Base-by-base conservation (phyloP, 2,113 vertebrate genomes). In the Scopus umbretta region DNA sequence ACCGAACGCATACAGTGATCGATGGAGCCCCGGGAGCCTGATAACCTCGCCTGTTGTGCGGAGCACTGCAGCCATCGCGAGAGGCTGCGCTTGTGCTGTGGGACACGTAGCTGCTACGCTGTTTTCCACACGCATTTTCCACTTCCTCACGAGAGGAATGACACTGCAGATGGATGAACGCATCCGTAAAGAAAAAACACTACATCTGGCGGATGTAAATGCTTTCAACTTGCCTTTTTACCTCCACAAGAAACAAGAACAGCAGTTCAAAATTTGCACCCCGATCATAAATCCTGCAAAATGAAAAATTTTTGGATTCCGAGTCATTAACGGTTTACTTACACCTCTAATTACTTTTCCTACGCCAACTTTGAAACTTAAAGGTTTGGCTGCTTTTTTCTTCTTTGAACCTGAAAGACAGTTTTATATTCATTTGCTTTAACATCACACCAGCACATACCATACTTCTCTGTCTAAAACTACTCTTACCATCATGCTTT, bases 331-430 rank as follows among this genome's bases (percentile, higher is more conserved):
- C 5, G 13, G 21, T 71, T 25, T 80, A 98, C 99, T 98, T 97
- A 99, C 99, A 50, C 99, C 99, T 98, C 98, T 98, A 97, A 99
- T 99, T 90, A 99, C 99, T 98, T 97, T 98, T 58, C 99, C 99
- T 90, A 99, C 2, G 6, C 99, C 99, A 9, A 99, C 99, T 97
- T 99, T 99, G 97, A 99, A 99, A 96, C 98, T 99, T 95, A 99
- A 96, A 13, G 99, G 99, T 71, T 99, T 99, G 36, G 98, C 75
- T 86, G 98, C 99, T 94, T 99, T 99, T 89, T 99, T 99, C 98
- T 99, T 99, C 97, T 98, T 99, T 36, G 99, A 98, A 72, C 95
- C 99, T 99, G 97, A 19, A 98, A 97, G 78, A 97, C 17, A 97
- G 42, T 93, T 94, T 92, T 55, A 21, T 13, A 21, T 56, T 53